Percentiles rank a stretch among this genome's conserved stretches.
phyloP scores from a whole-genome alignment of 2,797 vertebrate species.

The Hybognathus amarus region DNA sequence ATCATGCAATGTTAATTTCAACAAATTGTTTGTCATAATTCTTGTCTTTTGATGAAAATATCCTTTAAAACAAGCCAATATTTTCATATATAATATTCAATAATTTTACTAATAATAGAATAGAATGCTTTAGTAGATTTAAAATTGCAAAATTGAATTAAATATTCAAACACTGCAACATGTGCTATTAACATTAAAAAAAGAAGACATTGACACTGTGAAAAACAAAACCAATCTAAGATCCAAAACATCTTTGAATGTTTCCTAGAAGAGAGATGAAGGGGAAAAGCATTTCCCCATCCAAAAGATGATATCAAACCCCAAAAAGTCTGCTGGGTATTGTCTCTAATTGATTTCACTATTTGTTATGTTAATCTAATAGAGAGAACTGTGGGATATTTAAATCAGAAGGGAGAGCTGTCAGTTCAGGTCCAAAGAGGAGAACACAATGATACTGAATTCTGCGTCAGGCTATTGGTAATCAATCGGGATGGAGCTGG shows the following conservation, averaged over 20 bases:
- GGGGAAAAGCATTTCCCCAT: not conserved
- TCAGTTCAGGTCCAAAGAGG: slow-evolving; percentile 71
- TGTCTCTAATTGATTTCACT: slow-evolving; percentile 87
- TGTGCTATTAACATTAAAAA: not conserved
- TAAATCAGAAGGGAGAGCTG: slow-evolving; percentile 84
- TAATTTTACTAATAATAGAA: not conserved
- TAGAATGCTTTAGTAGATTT: not conserved
- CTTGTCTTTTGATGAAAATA: not conserved
- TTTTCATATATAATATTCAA: not conserved
- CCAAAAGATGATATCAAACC: slow-evolving; percentile 56
- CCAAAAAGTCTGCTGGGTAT: slow-evolving; percentile 59
- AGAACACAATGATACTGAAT: slow-evolving; percentile 86
- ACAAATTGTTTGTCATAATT: not conserved
- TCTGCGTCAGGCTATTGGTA: slow-evolving; percentile 91
- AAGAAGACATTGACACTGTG: not conserved
- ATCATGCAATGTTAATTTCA: not conserved
- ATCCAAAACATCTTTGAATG: slow-evolving; percentile 43
- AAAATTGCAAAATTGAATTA: slow-evolving; percentile 11
- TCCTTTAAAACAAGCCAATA: not conserved
- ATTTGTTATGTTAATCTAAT: slow-evolving; percentile 85
- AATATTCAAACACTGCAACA: slow-evolving; percentile 34
- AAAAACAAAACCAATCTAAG: not conserved
- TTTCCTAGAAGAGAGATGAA: not conserved
- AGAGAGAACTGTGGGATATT: slow-evolving; percentile 81
- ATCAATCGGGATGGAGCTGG: slow-evolving; percentile 92